Conservation (phyloP, 2,797 vertebrate species). For the Peromyscus eremicus region DNA sequence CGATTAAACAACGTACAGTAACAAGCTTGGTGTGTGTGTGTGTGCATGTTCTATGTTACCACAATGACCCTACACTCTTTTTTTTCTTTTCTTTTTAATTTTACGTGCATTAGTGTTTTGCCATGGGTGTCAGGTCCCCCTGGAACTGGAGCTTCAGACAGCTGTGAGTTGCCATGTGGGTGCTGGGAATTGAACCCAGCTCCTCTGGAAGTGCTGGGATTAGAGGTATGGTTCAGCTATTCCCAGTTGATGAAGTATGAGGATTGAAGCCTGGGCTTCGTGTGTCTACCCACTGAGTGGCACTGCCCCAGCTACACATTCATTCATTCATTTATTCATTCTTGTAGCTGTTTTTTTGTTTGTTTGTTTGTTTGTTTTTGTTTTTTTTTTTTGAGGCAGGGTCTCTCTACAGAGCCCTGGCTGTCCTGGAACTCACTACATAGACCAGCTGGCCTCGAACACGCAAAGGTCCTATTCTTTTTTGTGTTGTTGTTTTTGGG, state of each 20-base stretch:
- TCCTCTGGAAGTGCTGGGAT: not conserved
- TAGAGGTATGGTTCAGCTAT: not conserved
- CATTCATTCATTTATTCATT: not conserved
- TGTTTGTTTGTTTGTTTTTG: no score
- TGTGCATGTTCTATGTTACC: not conserved
- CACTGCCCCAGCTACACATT: not conserved
- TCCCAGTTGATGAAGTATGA: not conserved
- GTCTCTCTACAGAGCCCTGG: not conserved
- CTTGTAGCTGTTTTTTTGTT: not conserved
- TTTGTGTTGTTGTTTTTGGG: no score
- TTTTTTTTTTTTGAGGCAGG: not conserved
- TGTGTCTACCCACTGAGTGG: not conserved
- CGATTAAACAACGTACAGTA: not conserved
- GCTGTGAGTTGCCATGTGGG: not conserved
- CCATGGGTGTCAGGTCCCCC: not conserved
- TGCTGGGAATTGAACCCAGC: not conserved
- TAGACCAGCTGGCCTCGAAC: not conserved
- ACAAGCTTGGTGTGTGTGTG: not conserved
- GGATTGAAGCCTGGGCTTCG: not conserved
- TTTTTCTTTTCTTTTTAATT: not conserved
- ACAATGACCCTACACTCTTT: not conserved
- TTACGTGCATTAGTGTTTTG: not conserved
- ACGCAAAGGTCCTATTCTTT: not conserved
- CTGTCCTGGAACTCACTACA: not conserved
- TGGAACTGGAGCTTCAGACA: not conserved